Conservation (phyloP, 2,797 vertebrate genomes). For the Alosa sapidissima region DNA sequence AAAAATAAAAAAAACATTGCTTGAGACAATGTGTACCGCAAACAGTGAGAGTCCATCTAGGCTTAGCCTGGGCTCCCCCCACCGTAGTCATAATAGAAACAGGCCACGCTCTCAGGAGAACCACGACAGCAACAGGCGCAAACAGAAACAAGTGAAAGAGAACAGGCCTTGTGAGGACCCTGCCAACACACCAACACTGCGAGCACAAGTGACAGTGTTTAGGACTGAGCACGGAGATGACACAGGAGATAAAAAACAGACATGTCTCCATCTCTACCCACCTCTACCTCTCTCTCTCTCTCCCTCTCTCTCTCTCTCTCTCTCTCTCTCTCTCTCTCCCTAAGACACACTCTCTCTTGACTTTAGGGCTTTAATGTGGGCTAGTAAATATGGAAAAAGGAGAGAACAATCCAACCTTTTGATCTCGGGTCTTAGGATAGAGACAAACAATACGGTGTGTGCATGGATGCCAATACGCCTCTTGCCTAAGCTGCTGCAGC, state of each 20-base stretch:
- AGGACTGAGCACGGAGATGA: not conserved
- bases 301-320: not conserved
- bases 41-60: not conserved
- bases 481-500: not conserved
- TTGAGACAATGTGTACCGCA: not conserved
- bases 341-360: not conserved
- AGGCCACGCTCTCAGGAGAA: not conserved
- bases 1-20: not conserved
- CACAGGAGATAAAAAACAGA: not conserved
- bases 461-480: not conserved
- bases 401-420: constrained; percentile 9
- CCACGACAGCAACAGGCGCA: not conserved
- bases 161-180: not conserved
- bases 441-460: not conserved
- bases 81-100: not conserved
- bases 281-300: not conserved
- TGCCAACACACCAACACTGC: not conserved
- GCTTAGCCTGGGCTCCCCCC: not conserved
- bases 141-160: not conserved
- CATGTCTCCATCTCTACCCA: not conserved
- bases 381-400: not conserved
- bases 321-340: not conserved
- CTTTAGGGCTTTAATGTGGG: not conserved
- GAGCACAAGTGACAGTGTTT: not conserved
- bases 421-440: not conserved